Conservation (phyloP, 2,888 invertebrate species). For the Nemotelus nigrinus region DNA sequence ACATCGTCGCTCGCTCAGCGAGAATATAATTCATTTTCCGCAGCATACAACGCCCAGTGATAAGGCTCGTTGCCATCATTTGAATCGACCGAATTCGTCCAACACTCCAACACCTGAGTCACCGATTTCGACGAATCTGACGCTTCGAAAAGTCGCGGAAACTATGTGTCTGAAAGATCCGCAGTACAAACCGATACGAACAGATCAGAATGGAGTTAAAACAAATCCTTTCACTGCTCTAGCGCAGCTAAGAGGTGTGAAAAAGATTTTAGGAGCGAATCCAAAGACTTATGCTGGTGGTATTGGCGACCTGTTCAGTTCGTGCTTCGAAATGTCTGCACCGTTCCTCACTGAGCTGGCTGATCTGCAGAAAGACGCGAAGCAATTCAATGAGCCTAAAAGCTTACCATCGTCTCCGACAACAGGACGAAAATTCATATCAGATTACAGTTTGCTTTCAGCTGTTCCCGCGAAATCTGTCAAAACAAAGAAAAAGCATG, state of each 20-base stretch:
- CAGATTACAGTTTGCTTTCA: conserved; percentile 43
- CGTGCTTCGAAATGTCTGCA: conserved; percentile 80
- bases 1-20: conserved; percentile 79
- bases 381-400: conserved; percentile 61
- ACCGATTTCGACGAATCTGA: conserved; percentile 65
- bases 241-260: conserved; percentile 81
- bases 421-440: conserved; percentile 60
- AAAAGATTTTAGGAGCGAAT: conserved; percentile 79
- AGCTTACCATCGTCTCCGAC: conserved; percentile 69
- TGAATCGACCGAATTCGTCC: conserved; percentile 65
- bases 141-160: conserved; percentile 79
- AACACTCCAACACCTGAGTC: conserved; percentile 61
- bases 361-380: conserved; percentile 58
- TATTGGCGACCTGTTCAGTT: conserved; percentile 74
- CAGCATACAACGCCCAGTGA: conserved; percentile 75
- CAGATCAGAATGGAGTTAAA: conserved; percentile 64
- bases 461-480: conserved; percentile 11
- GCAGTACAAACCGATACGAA: conserved; percentile 76
- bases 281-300: conserved; percentile 66
- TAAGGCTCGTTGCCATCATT: conserved; percentile 77
- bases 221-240: conserved; percentile 80
- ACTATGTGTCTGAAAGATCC: conserved; percentile 87
- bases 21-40: conserved; percentile 72
- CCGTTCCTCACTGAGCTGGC: conserved; percentile 68
- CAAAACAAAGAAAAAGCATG: conserved; percentile 39